Base-by-base conservation (phyloP, 2,113 vertebrate genomes). In the Mesocricetus auratus region DNA sequence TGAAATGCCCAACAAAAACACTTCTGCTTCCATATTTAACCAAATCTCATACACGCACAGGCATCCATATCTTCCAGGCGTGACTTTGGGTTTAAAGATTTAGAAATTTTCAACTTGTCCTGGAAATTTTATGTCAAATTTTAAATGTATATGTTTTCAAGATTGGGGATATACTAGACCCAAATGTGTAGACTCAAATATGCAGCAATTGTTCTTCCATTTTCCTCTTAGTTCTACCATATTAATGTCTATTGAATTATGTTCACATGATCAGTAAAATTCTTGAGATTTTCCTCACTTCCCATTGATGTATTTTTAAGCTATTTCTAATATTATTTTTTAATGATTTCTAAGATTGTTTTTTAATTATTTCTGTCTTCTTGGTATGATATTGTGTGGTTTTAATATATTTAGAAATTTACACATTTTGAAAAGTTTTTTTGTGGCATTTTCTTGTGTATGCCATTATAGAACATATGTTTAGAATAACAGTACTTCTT, bases 221-320 rank as follows among this genome's bases (percentile, higher is more conserved):
- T 96, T 91, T 97, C 22, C 39, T 69, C 94, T 66, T 82, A 5
- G 89, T 15, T 95, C n/a, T n/a, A n/a, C n/a, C n/a, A n/a, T n/a
- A n/a, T n/a, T 87, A 91, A 92, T 71, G 6, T 75, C 78, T 93
- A 97, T 98, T 98, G 96, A 97, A 97, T 98, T 98, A 73, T 66
- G 3, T 82, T 91, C 73, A 88, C 56, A 68, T 95, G 60, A 96
- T 96, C 36, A 79, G 1, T 60, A 0, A 22, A 94, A 77, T 92
- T 95, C 95, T 98, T 97, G 39, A 97, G 75, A 90, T 26, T 56
- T 68, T 96, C 96, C 8, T 92, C 12, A 92, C n/a, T 91, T 95
- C 96, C 75, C 42, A 93, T 93, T 64, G 85, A 97, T 89, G 1
- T 16, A 56, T 69, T 69, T 7, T 31, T 13, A 36, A 36, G 42